phyloP scores from a whole-genome alignment of 2,113 vertebrate species.

The Nymphicus hollandicus region DNA sequence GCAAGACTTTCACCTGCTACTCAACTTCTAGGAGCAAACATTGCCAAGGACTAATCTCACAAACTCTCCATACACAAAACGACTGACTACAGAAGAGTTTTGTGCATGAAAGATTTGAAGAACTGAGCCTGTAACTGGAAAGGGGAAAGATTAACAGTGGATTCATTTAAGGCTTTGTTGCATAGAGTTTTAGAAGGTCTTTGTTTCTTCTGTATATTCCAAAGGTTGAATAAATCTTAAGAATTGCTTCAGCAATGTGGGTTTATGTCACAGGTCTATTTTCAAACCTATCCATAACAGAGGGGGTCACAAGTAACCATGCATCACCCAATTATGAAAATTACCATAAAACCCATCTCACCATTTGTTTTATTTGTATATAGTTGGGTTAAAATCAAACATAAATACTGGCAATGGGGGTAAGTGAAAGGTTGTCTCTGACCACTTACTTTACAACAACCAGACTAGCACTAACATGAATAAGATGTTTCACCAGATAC shows the following conservation, averaged over 20 bases:
- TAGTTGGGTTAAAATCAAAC: neutral
- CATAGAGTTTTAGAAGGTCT: neutral
- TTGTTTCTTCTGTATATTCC: neutral
- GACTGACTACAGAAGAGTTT: neutral
- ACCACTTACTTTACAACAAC: neutral
- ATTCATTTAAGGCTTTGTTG: neutral
- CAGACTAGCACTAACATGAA: conserved; percentile 32
- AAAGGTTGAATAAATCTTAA: conserved; percentile 20
- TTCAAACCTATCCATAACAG: conserved; percentile 12
- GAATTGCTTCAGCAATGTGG: neutral
- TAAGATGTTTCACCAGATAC: conserved; percentile 49
- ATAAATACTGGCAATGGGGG: neutral
- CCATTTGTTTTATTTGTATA: conserved; percentile 5
- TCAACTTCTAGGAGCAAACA: neutral
- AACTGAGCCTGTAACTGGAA: neutral
- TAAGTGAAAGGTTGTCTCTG: neutral
- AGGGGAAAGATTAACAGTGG: neutral
- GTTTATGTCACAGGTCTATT: neutral
- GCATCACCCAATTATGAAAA: neutral
- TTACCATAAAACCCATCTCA: neutral
- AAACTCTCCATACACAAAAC: neutral
- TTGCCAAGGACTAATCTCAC: neutral
- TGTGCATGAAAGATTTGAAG: neutral
- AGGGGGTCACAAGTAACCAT: neutral
- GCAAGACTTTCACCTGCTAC: neutral